Evolutionary conservation across 2,113 vertebrate species (phyloP).

Genomic region (Noturus placidus): DNA sequence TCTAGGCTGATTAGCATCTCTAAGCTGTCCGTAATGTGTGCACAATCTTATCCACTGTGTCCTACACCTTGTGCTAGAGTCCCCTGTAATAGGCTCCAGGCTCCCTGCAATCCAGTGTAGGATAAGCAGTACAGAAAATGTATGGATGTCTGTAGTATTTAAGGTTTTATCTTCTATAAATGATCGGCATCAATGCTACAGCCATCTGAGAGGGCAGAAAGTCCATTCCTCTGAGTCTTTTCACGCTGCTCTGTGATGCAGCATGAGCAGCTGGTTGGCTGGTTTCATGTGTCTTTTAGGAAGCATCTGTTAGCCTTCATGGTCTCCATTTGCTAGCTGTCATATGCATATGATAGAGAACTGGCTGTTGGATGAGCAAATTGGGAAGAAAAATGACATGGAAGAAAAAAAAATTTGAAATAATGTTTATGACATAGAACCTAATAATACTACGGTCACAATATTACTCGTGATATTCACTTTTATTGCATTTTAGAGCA

Average conservation of each 20-base stretch:
- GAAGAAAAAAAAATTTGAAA: not conserved
- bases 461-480: not conserved
- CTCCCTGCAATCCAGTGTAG: no score
- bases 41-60: no score
- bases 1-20: no score
- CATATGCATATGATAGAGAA: not conserved
- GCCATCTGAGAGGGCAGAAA: not conserved
- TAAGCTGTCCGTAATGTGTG: no score
- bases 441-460: not conserved
- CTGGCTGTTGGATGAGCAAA: not conserved
- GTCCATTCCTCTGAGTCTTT: not conserved
- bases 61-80: no score
- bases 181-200: not conserved
- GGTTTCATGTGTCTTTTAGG: not conserved
- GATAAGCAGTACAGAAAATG: no score
- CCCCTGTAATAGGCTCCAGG: no score
- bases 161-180: not conserved
- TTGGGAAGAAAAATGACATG: not conserved
- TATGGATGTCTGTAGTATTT: not conserved
- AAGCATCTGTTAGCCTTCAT: not conserved
- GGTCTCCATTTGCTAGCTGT: not conserved
- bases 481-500: not conserved
- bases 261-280: not conserved
- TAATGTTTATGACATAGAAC: not conserved
- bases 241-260: not conserved